Base-by-base conservation (phyloP, 2,888 invertebrate genomes). In the Ophioninae sp. region DNA sequence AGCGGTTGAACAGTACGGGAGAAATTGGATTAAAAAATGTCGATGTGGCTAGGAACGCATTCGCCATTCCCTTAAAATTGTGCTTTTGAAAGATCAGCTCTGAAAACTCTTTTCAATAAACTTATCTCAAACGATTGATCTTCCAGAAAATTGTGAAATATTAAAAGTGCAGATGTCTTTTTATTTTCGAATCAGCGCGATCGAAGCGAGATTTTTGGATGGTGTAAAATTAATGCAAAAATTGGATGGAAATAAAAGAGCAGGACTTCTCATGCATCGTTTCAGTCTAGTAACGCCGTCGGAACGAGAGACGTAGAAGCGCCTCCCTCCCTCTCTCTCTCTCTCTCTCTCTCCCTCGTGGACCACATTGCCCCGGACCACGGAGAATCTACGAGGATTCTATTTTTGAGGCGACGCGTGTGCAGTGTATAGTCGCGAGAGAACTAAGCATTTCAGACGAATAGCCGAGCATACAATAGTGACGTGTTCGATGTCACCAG, bases 401-500 rank as follows among this genome's bases (percentile, higher is more conserved):
- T 86, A 86, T 86, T 86, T 86, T 84, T 65, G 85, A 79, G 80
- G 76, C 83, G 78, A 84, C 75, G 84, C 84, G 84, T 84, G 84
- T 79, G 77, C 83, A 74, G 74, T 59, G 21, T 80, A 74, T 69
- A 80, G 79, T 82, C 83, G 82, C 78, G 70, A 81, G 69, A 69
- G 59, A 75, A 81, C 50, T 70, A n/a, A 85, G 86, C 86, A 85
- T 88, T 86, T 87, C 85, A 84, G 84, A 85, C 85, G 86, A 85
- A 87, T 87, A 87, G 86, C 82, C 84, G 78, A 62, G 85, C 85
- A 79, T 85, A 86, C 85, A 87, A 88, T 87, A 86, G 87, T 87
- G 87, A 87, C 86, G 87, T 83, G 85, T 87, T 87, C 85, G 86
- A 86, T 88, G 87, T 87, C 86, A 86, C 85, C 82, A 74, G 72